Evolutionary conservation across 2,888 invertebrate species (phyloP).

Genomic region (Drosophila paramelanica): DNA sequence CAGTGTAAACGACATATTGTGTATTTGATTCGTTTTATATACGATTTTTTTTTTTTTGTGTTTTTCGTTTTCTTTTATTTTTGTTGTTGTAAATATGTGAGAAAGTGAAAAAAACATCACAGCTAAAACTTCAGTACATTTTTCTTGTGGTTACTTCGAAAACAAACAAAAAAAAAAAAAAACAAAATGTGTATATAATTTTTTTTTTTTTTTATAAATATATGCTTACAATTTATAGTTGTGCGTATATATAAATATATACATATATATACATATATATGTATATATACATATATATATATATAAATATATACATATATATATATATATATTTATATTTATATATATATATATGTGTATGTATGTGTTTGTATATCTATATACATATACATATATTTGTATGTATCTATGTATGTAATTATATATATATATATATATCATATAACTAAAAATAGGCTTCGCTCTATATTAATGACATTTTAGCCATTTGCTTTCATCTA

Average conservation of each 20-base stretch:
- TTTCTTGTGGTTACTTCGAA: constrained; percentile 63
- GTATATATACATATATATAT: neutral
- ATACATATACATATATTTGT: constrained; percentile 13
- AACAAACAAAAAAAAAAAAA: constrained; percentile 47
- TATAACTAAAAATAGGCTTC: constrained; percentile 26
- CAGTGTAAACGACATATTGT: constrained; percentile 19
- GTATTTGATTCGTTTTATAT: constrained; percentile 13
- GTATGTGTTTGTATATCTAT: constrained; percentile 21
- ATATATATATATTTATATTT: too few species aligned
- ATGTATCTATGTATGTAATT: constrained; percentile 12
- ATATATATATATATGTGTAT: constrained; percentile 5
- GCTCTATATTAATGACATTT: constrained; percentile 19
- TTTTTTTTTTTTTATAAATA: constrained; percentile 16
- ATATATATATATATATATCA: constrained; percentile 28
- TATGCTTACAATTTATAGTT: constrained; percentile 8
- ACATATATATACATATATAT: neutral
- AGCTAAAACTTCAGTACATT: constrained; percentile 85
- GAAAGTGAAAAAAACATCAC: constrained; percentile 84
- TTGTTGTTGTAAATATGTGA: constrained; percentile 60
- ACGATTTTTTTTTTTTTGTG: constrained; percentile 19
- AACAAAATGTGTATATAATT: constrained; percentile 38
- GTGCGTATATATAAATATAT: neutral
- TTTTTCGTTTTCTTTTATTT: constrained; percentile 23
- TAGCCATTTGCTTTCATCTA: constrained; percentile 1
- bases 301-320: too few species aligned